Conservation (phyloP, 2,113 vertebrate species). For the Talpa occidentalis region DNA sequence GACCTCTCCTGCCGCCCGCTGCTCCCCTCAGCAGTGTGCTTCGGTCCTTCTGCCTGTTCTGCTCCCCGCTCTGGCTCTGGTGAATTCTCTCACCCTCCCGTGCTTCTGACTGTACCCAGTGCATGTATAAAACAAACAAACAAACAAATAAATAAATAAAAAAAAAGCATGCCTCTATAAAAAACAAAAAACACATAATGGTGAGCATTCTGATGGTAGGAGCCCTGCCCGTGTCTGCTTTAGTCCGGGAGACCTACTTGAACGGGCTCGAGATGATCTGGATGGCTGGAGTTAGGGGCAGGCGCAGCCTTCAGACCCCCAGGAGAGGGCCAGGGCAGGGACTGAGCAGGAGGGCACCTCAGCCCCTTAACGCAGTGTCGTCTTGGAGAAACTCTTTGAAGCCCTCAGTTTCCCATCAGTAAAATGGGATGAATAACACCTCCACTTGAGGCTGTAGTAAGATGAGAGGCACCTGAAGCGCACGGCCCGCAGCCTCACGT, state of each 20-base stretch:
- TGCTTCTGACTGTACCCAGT: too few relatives aligned
- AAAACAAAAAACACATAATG: too few relatives aligned
- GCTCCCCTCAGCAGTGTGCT: too few relatives aligned
- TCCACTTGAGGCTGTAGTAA: constrained; percentile 13
- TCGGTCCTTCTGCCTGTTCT: too few relatives aligned
- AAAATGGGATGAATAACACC: neutral
- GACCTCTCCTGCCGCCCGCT: too few relatives aligned
- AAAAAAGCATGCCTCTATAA: too few relatives aligned
- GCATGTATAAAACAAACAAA: too few relatives aligned
- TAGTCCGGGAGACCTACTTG: neutral
- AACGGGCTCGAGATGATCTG: neutral
- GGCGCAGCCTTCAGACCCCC: neutral
- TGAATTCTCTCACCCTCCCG: too few relatives aligned
- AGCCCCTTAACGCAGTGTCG: neutral
- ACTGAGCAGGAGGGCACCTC: neutral
- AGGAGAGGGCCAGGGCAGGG: neutral
- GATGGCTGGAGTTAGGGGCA: neutral
- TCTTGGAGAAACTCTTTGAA: neutral
- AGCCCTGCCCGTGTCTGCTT: neutral
- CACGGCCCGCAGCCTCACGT: neutral
- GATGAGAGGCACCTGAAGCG: constrained; percentile 22
- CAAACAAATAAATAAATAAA: too few relatives aligned
- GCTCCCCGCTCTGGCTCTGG: too few relatives aligned
- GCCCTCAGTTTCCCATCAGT: constrained; percentile 12
- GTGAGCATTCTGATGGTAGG: neutral